These are phyloP conservation scores for Bellardia pandia DNA, from an alignment of 2,888 invertebrate species.

Conservation along the genomic window DNA sequence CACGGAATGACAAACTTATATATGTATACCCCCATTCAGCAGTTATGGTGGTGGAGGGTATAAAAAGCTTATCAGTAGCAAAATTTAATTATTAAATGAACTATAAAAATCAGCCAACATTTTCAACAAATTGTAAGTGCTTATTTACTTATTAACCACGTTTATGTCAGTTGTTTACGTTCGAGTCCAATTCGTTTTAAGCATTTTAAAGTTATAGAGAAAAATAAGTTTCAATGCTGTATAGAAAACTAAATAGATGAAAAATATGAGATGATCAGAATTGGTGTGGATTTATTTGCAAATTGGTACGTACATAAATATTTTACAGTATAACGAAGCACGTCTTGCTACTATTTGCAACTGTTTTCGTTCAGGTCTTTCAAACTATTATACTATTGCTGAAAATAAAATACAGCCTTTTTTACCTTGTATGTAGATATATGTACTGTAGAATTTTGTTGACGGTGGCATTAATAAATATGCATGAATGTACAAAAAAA, in stretches of 20 bases:
- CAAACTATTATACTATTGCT: neutral
- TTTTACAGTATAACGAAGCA: constrained; percentile 6
- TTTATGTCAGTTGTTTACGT: neutral
- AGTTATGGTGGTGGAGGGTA: too few relatives aligned
- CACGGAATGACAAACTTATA: too few relatives aligned
- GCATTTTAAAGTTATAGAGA: neutral
- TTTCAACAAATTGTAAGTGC: too few relatives aligned
- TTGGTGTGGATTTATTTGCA: neutral
- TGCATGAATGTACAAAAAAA: constrained; percentile 35
- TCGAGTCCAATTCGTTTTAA: neutral
- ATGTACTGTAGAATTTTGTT: constrained; percentile 15
- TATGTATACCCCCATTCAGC: too few relatives aligned
- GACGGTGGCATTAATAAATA: constrained; percentile 31
- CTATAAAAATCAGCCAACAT: too few relatives aligned
- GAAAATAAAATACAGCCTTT: constrained; percentile 23
- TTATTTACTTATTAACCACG: neutral
- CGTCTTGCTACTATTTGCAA: constrained; percentile 35
- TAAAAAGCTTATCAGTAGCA: too few relatives aligned
- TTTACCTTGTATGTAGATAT: neutral
- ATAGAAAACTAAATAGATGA: neutral
- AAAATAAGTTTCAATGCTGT: neutral
- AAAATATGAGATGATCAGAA: neutral
- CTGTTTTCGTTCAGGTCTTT: neutral
- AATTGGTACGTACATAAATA: neutral
- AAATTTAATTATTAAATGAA: too few relatives aligned